A percentile compares a stretch with the other conserved stretches of the same genome.
phyloP scores from a whole-genome alignment of 2,113 vertebrate genomes.

The Lepus europaeus region DNA sequence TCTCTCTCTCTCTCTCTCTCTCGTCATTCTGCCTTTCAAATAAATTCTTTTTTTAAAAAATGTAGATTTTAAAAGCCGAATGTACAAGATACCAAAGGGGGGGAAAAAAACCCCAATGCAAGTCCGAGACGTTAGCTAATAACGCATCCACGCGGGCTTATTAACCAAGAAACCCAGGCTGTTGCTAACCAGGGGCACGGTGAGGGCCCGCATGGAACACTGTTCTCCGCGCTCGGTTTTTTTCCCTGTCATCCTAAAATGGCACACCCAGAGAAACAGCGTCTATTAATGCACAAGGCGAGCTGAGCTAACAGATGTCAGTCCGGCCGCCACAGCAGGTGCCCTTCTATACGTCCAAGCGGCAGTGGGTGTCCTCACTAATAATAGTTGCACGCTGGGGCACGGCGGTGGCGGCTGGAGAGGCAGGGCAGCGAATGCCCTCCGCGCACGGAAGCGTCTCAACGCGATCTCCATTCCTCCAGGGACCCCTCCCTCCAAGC shows the following conservation, averaged over 20 bases:
- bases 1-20: too few relatives aligned
- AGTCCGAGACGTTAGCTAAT: not conserved
- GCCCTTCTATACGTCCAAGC: not conserved
- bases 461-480: not conserved
- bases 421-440: not conserved
- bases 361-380: not conserved
- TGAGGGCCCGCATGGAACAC: not conserved
- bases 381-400: not conserved
- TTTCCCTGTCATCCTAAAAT: conserved; percentile 41
- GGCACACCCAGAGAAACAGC: not conserved
- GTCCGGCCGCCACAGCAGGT: conserved; percentile 9
- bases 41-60: too few relatives aligned
- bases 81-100: too few relatives aligned
- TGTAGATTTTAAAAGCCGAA: too few relatives aligned
- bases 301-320: conserved; percentile 8
- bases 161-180: not conserved
- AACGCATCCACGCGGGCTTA: not conserved
- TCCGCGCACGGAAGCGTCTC: not conserved
- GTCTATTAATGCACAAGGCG: not conserved
- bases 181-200: not conserved
- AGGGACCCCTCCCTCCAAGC: not conserved
- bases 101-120: not conserved
- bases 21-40: too few relatives aligned
- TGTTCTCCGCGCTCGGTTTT: not conserved
- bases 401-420: not conserved